Base-by-base conservation (phyloP, 2,797 vertebrate genomes). In the Netta rufina region DNA sequence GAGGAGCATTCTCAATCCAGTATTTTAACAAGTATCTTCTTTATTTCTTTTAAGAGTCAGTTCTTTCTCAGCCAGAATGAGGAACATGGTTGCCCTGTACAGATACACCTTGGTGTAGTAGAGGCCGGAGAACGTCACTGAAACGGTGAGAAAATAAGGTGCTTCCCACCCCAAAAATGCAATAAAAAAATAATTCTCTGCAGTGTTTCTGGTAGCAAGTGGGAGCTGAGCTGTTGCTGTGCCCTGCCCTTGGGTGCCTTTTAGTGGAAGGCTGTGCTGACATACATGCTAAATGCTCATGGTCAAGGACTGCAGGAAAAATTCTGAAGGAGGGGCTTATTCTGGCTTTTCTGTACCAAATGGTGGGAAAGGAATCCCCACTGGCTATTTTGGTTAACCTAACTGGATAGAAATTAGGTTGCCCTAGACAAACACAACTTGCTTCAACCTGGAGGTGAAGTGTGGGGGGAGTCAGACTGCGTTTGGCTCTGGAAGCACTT, bases 41-140 rank as follows among this genome's bases (percentile, higher is more conserved):
- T 13, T 28, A 39, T 20, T 45, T 6, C 9, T 39, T 7, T 38
- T 7, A 7, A 2, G 24, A 66, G 32, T n/a, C 45, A 41, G 4
- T 36, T 64, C 56, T 81, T 25, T 43, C 72, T 6, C 16, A 61
- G 54, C 7, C 56, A 45, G 38, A 15, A 22, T 12, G 41, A 93
- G 71, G 33, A 19, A 11, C 0, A 0, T 56, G 45, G 27, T 6
- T 62, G 28, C 6, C 12, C 7, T 3, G 30, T 20, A 10, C 21
- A 58, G 41, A 16, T 17, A 5, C 0, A 5, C 8, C 72, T 45
- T 2, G 0, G 47, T 9, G 10, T 24, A 74, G 71, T 28, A 80
- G 28, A 57, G 53, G 43, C 6, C 36, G 27, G 53, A 32, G 38
- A 58, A 2, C 33, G 19, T 12, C 33, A 43, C 87, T 60, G 71